Evolutionary conservation across 2,797 vertebrate genomes (phyloP), one percentile per base, ranked within the genome.

Genomic region (Micrastur ruficollis): DNA sequence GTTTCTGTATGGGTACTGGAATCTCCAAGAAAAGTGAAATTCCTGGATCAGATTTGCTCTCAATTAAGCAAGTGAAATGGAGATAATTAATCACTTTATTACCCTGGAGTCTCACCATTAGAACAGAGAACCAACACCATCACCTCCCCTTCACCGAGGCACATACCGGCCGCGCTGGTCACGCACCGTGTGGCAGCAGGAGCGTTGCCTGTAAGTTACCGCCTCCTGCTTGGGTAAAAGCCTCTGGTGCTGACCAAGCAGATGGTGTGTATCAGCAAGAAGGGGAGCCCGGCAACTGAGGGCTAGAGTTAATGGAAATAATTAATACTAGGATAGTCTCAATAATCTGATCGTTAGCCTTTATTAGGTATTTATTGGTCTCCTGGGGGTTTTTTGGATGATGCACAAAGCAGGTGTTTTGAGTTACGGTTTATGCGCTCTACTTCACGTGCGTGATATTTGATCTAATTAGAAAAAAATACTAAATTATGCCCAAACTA

Each of bases 131-230:
- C 7, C 26, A 56, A 9, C 15, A 87, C 82, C 42, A 38, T 16
- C 52, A 2, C 26, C 34, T 67, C 9, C 26, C 22, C 56, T 20
- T 40, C 53, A 4, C 52, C 58, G 19, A 4, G 38, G n/a, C 50
- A 21, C 3, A 20, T 6, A 34, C 14, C 49, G 68, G 66, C 23
- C 56, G 4, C 81, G 46, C 56, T 32, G 70, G 12, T 20, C 9
- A 7, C 0, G 11, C 38, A 5, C 1, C 0, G 8, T 2, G 6
- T 2, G 14, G 5, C 58, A 42, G 46, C 36, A 10, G 13, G 6
- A 2, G 1, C 2, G 9, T 5, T 42, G 52, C 6, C 75, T 22
- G 0, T 12, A 10, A 34, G 38, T 36, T 18, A 11, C 20, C 22
- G 38, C 32, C 27, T 21, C 34, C 68, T 22, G 1, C 56, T 11